Conservation (phyloP, 2,113 vertebrate genomes). For the Macheiramphus alcinus region DNA sequence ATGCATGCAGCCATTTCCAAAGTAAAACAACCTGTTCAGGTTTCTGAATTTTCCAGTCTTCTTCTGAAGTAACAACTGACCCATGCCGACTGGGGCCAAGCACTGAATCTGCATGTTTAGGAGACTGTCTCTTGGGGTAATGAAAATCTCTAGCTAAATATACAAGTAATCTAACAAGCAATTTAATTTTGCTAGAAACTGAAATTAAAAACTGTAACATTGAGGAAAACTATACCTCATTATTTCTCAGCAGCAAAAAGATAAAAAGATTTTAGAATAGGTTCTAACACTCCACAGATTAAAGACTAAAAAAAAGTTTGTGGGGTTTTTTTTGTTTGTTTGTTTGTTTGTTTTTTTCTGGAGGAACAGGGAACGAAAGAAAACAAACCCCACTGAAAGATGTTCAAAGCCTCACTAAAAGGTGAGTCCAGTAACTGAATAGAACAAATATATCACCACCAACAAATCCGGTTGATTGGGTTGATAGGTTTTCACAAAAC, state of each 20-base stretch:
- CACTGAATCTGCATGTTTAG: background rate
- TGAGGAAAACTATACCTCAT: background rate
- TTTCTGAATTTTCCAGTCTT: background rate
- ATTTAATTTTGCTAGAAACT: background rate
- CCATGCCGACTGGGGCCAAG: background rate
- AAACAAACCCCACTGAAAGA: background rate
- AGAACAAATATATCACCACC: background rate
- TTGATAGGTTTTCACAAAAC: background rate
- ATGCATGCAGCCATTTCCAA: background rate
- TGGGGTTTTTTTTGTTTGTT: too few species aligned
- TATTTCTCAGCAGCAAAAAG: background rate
- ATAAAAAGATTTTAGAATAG: background rate
- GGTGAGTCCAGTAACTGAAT: background rate
- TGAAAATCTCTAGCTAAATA: background rate
- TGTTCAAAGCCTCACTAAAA: background rate
- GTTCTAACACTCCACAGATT: background rate
- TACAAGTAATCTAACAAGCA: background rate
- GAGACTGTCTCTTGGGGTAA: background rate
- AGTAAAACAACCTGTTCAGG: background rate
- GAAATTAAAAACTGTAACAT: background rate
- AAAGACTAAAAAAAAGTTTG: background rate
- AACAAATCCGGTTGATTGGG: background rate
- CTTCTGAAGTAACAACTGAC: background rate
- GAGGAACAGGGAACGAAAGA: background rate
- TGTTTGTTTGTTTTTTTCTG: background rate